These are phyloP conservation scores for Andrena cerasifolii DNA, from an alignment of 1,140 invertebrate genomes.

Conservation along the genomic window DNA sequence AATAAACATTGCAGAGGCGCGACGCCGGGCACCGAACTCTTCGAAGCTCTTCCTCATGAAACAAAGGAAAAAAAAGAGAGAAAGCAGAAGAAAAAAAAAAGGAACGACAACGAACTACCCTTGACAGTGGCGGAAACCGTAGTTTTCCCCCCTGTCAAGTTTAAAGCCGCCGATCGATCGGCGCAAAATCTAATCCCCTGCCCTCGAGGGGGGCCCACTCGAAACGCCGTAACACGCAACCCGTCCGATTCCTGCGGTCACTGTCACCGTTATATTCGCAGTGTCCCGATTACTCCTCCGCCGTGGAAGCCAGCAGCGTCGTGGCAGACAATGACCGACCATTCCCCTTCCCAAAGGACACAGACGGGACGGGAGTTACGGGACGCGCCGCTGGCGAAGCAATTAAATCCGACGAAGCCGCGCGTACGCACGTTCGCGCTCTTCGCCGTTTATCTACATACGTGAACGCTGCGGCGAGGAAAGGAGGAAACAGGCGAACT, in stretches of 20 bases:
- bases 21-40: not conserved
- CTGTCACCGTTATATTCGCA: slow-evolving; percentile 26
- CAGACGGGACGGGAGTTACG: no score
- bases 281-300: slow-evolving; percentile 16
- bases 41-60: no score
- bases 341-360: not conserved
- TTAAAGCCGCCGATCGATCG: slow-evolving; percentile 41
- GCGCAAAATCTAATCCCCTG: slow-evolving; percentile 33
- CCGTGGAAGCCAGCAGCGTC: not conserved
- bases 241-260: slow-evolving; percentile 25
- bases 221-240: not conserved
- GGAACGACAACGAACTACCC: slow-evolving; percentile 12
- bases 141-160: slow-evolving; percentile 44
- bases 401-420: slow-evolving; percentile 35
- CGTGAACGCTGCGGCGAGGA: not conserved
- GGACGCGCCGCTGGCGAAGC: not conserved
- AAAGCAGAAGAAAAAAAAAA: no score
- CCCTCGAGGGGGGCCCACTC: not conserved
- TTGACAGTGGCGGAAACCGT: slow-evolving; percentile 47
- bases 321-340: slow-evolving; percentile 29
- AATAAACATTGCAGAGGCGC: slow-evolving; percentile 27
- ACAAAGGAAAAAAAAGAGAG: no score
- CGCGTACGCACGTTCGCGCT: slow-evolving; percentile 13
- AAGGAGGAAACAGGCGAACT: not conserved
- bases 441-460: slow-evolving; percentile 18